Evolutionary conservation across 1,140 invertebrate species (phyloP).

Genomic region (Anoplolepis gracilipes): DNA sequence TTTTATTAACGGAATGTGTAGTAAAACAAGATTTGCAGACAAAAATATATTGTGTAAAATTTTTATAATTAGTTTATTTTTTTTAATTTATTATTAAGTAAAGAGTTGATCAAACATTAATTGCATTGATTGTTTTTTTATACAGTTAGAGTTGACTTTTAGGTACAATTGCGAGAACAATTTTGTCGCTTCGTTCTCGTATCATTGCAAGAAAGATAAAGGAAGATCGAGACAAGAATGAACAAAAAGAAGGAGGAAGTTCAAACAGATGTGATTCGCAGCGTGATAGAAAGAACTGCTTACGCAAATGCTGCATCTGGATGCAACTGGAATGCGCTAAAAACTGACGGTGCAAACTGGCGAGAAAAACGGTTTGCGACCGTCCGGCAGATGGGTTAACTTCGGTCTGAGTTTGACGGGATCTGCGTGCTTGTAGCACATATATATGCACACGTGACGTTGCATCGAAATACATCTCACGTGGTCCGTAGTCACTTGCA

Average conservation of each 20-base stretch:
- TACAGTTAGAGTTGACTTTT: not conserved
- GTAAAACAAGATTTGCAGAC: not conserved
- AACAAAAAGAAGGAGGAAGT: constrained; percentile 69
- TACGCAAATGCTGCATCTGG: constrained; percentile 77
- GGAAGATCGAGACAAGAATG: not conserved
- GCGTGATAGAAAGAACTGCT: constrained; percentile 72
- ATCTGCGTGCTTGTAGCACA: constrained; percentile 41
- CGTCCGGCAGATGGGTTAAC: constrained; percentile 76
- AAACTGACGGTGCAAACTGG: constrained; percentile 71
- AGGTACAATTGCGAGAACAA: not conserved
- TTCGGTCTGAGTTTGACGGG: constrained; percentile 69
- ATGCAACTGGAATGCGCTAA: constrained; percentile 78
- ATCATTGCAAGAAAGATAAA: constrained; percentile 26
- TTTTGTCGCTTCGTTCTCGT: not conserved
- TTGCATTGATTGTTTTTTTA: not conserved
- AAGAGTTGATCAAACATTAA: not conserved
- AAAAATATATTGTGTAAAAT: not conserved
- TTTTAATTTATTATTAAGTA: too few species aligned
- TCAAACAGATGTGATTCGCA: constrained; percentile 72
- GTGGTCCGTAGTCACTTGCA: constrained; percentile 24
- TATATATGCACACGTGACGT: constrained; percentile 34
- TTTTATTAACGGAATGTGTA: not conserved
- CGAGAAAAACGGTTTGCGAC: constrained; percentile 73
- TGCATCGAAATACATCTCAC: constrained; percentile 62
- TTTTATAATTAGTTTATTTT: too few species aligned